Percentiles rank a stretch among this genome's conserved stretches.
These are phyloP conservation scores for Diabrotica undecimpunctata DNA, from an alignment of 1,140 invertebrate species.

Conservation along the genomic window DNA sequence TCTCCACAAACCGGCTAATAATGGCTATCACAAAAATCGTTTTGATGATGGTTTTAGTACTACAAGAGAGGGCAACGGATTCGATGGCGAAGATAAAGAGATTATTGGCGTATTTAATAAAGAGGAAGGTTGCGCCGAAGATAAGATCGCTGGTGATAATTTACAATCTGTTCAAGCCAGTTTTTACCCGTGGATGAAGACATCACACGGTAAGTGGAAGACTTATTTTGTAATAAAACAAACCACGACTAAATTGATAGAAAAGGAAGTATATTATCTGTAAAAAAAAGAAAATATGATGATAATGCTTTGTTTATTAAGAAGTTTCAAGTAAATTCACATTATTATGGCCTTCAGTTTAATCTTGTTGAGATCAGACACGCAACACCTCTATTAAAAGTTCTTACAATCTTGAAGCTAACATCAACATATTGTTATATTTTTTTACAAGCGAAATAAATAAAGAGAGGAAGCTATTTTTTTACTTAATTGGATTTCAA, in stretches of 20 bases:
- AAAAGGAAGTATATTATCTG: neutral
- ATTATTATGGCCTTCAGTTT: no score
- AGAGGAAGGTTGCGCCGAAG: neutral
- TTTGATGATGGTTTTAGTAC: conserved; percentile 5
- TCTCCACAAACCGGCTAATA: conserved; percentile 15
- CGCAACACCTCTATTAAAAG: no score
- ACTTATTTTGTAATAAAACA: neutral
- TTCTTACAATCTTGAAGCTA: no score
- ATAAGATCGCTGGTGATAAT: conserved; percentile 9
- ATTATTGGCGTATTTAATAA: conserved; percentile 1
- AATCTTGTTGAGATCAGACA: no score
- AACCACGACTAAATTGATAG: neutral
- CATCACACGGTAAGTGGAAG: conserved; percentile 31
- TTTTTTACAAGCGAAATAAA: no score
- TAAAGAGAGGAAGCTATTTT: no score
- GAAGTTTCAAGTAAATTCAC: no score
- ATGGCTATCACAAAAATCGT: conserved; percentile 4
- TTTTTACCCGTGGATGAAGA: conserved; percentile 49
- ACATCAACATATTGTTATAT: no score
- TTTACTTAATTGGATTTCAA: no score
- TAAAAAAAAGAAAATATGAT: neutral
- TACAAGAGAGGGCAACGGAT: conserved; percentile 8
- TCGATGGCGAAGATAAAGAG: conserved; percentile 18
- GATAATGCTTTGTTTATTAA: no score
- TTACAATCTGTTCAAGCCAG: conserved; percentile 19